A percentile compares a stretch with the other conserved stretches of the same genome.
Conservation (phyloP, 2,113 vertebrate species). For the Oryzias woworae region DNA sequence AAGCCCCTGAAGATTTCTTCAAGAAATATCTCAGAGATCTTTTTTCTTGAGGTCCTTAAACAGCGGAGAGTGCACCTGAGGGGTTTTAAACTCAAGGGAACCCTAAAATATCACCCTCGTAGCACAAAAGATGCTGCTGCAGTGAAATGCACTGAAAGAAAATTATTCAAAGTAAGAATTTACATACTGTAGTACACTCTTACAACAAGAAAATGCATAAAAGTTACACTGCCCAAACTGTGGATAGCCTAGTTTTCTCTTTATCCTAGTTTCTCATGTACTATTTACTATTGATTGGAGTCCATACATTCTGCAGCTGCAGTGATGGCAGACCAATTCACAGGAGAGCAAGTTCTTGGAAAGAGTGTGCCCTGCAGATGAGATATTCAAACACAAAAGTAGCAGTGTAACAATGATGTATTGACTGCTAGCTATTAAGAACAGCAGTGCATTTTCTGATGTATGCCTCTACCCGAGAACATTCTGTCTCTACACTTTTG, state of each 20-base stretch:
- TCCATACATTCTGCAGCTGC: conserved; percentile 9
- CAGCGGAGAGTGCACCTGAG: conserved; percentile 42
- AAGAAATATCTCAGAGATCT: conserved; percentile 43
- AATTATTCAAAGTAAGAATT: conserved; percentile 22
- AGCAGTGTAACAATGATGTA: conserved; percentile 55
- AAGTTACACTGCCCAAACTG: neutral
- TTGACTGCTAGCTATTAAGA: conserved; percentile 37
- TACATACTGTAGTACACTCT: conserved; percentile 15
- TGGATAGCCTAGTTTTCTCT: neutral
- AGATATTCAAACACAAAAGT: conserved; percentile 43
- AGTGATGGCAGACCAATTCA: conserved; percentile 20
- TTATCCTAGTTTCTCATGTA: neutral
- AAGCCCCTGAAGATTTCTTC: conserved; percentile 46
- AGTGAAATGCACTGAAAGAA: neutral
- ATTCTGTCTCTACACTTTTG: conserved; percentile 42
- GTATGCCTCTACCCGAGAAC: conserved; percentile 18
- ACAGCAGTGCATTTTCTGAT: conserved; percentile 26
- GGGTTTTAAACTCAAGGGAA: conserved; percentile 28
- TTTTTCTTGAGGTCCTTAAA: conserved; percentile 9
- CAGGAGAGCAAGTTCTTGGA: conserved; percentile 17
- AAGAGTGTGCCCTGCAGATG: conserved; percentile 22
- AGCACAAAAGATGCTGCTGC: conserved; percentile 7
- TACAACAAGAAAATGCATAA: neutral
- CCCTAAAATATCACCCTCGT: conserved; percentile 25
- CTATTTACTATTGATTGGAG: neutral